Evolutionary conservation across 2,113 vertebrate species (phyloP), one percentile per base, ranked within the genome.

Genomic region (Psammodynastes pulverulentus): DNA sequence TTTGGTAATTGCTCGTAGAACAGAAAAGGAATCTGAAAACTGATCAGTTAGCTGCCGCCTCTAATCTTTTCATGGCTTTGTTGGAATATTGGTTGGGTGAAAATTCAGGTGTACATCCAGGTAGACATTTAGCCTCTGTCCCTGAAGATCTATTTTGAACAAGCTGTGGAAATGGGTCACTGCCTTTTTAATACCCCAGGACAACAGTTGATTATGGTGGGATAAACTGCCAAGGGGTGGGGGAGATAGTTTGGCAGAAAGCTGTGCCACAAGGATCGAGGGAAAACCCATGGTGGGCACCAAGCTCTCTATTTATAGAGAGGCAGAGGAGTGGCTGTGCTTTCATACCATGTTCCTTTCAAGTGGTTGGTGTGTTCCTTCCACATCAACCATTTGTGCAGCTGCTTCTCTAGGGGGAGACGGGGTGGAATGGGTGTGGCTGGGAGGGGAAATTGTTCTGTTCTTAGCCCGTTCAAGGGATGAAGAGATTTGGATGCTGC

Each of bases 281-380:
- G 72, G 94, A 91, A 95, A 96, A 96, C 96, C 89, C 46, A n/a
- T 95, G 96, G 96, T 97, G 97, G 97, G 97, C 97, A 97, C 96
- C 93, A 94, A 3, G 90, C 95, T 87, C 88, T 3, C 94, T 97
- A 95, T 97, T 97, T 97, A 97, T 97, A 98, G 95, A n/a, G 93
- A 95, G 95, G 95, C 96, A 94, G 9, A 96, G 97, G 97, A 97
- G 96, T 94, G 91, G 94, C 96, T 93, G 96, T 96, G 95, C 95
- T 94, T 95, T 96, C 96, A 96, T 96, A 92, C 95, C 96, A 96
- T 95, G 96, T 94, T 95, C 95, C 94, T 98, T 98, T 98, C 96
- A 98, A 98, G 98, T 98, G 98, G 98, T 97, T 97, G 96, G 93
- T 88, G 91, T 94, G 93, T 91, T 43, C 89, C 92, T 95, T 92